These are phyloP conservation scores for Phorcus lineatus DNA, from an alignment of 2,888 invertebrate genomes.

Conservation along the genomic window DNA sequence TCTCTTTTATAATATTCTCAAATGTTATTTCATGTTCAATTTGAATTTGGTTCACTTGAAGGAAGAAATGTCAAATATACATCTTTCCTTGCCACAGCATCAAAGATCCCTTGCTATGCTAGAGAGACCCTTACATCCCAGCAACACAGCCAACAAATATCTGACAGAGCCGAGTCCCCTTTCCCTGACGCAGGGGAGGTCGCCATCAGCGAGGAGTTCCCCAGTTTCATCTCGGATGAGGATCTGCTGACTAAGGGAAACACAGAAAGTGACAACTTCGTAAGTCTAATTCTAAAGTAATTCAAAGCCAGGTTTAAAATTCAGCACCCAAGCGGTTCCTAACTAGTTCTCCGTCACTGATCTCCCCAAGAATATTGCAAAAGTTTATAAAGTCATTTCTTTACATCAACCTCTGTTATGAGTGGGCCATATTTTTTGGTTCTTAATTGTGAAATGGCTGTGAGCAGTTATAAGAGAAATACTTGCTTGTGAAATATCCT, in stretches of 20 bases:
- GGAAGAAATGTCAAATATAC: no score
- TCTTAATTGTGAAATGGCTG: no score
- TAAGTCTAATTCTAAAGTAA: neutral
- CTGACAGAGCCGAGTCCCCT: slow-evolving; percentile 28
- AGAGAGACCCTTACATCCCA: slow-evolving; percentile 64
- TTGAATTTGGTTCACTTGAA: no score
- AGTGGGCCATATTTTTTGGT: no score
- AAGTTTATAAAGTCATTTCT: no score
- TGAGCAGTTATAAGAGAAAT: no score
- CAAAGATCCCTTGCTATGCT: slow-evolving; percentile 66
- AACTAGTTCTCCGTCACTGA: no score
- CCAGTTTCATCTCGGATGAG: slow-evolving; percentile 34
- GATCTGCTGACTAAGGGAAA: slow-evolving; percentile 9
- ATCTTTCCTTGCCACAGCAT: slow-evolving; percentile 43
- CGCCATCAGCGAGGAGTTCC: slow-evolving; percentile 29
- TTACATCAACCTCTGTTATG: no score
- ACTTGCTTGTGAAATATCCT: no score
- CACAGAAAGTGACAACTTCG: neutral
- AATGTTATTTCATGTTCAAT: no score
- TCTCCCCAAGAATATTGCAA: no score
- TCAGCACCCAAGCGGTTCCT: neutral
- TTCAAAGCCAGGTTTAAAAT: neutral
- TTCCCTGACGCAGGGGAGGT: neutral
- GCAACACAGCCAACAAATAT: slow-evolving; percentile 50
- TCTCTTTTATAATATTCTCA: no score